Conservation (phyloP, 2,888 invertebrate genomes). For the Athetis lepigone region DNA sequence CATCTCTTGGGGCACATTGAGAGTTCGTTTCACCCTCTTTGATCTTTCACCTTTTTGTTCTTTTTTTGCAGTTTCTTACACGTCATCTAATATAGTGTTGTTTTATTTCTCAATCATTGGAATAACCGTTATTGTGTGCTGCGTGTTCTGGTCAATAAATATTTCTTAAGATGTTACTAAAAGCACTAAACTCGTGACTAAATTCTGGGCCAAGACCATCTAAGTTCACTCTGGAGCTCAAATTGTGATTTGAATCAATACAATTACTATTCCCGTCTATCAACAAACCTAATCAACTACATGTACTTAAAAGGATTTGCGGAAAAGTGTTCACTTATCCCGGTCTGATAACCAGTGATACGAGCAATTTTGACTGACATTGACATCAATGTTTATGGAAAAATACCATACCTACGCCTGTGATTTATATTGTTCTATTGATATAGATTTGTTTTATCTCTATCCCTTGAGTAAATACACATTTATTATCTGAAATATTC, state of each 20-base stretch:
- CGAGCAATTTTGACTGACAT: slow-evolving; percentile 55
- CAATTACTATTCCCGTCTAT: slow-evolving; percentile 8
- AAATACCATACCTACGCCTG: slow-evolving; percentile 31
- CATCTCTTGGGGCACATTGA: slow-evolving; percentile 17
- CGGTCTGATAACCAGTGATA: slow-evolving; percentile 51
- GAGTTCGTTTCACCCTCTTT: not conserved
- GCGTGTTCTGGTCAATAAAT: no score
- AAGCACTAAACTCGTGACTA: no score
- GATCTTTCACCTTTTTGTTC: not conserved
- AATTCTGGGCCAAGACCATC: no score
- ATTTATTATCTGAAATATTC: not conserved
- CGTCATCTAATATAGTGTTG: not conserved
- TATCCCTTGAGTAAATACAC: slow-evolving; percentile 1
- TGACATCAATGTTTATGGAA: slow-evolving; percentile 54
- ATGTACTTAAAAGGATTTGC: slow-evolving; percentile 49
- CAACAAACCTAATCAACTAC: slow-evolving; percentile 22
- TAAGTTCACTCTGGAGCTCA: not conserved
- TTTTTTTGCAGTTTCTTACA: not conserved
- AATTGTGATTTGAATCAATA: not conserved
- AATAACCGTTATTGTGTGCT: no score
- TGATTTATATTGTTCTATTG: slow-evolving; percentile 30
- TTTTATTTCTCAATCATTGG: no score
- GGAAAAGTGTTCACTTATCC: slow-evolving; percentile 53
- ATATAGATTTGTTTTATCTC: slow-evolving; percentile 32
- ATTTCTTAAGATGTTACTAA: no score